Base-by-base conservation (phyloP, 1,140 invertebrate genomes). In the Euura lappo region DNA sequence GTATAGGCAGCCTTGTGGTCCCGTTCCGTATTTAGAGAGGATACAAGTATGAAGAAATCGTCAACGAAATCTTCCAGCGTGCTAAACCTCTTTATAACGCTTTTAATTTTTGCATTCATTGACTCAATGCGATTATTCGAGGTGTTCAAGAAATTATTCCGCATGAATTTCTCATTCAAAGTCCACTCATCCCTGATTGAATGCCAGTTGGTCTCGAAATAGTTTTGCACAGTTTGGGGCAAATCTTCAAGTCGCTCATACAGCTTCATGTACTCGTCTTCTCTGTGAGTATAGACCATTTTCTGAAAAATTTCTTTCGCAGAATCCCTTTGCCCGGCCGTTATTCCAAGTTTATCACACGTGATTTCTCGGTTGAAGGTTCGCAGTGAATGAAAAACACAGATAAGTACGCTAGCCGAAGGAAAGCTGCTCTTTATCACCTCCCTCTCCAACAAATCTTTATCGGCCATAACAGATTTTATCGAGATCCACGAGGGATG, bases 381-480 rank as follows among this genome's bases (percentile, higher is more conserved):
- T 7, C 69, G 51, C 45, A 70, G 45, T 3, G 71, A 69, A 46
- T 75, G 74, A 11, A 72, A 72, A 45, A 47, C 44, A 64, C 71
- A 70, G 4, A 75, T 75, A 2, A 75, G 42, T 7, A 75, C 47
- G 8, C 72, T 70, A 65, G 74, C 71, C 2, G 64, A 43, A 51
- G 74, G 74, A n/a, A 75, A 72, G 6, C 45, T 8, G 7, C 65
- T n/a, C 60, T 70, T 72, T 2, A 75, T 66, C 6, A 69, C 45
- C n/a, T 70, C 64, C 70, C 69, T 44, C 51, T 70, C 74, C 8
- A 70, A 42, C 44, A 72, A 51, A 70, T 75, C 71, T 47, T 75
- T 75, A 44, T 75, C 74, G 1, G 74, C 65, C 71, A 75, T 75
- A 3, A 75, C 65, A 45, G n/a, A 47, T 69, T 70, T 75, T 6